Conservation (phyloP, 2,113 vertebrate genomes). For the Sphaerodactylus townsendi region DNA sequence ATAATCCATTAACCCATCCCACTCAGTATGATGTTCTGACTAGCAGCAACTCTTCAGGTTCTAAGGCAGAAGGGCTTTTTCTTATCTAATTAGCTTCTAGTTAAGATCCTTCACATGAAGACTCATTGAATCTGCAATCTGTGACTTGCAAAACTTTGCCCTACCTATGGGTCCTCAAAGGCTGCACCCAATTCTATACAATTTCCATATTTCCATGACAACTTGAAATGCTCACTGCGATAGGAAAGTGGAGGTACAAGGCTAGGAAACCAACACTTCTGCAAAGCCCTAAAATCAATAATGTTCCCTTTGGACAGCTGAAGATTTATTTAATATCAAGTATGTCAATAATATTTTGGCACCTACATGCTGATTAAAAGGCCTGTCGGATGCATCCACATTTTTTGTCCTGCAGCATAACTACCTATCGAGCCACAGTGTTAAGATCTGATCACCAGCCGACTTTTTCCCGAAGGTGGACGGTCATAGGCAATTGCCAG, state of each 20-base stretch:
- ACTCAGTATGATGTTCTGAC: neutral
- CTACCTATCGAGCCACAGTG: neutral
- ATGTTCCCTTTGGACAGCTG: slow-evolving; percentile 30
- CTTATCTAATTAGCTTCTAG: neutral
- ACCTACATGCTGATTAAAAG: slow-evolving; percentile 16
- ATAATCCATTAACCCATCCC: neutral
- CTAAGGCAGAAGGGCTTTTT: neutral
- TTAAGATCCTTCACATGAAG: neutral
- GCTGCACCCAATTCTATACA: neutral
- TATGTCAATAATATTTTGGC: slow-evolving; percentile 32
- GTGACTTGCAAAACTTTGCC: neutral
- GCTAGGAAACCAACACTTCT: neutral
- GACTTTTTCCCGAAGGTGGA: neutral
- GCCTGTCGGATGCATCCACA: slow-evolving; percentile 15
- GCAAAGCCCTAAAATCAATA: slow-evolving; percentile 23
- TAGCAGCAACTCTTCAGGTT: neutral
- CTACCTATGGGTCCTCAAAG: neutral
- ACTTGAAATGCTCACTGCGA: neutral
- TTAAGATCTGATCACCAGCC: neutral
- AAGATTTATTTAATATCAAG: slow-evolving; percentile 18
- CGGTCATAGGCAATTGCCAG: neutral
- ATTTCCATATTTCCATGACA: neutral
- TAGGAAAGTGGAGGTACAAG: neutral
- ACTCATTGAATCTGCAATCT: neutral
- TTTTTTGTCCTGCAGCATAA: neutral